Evolutionary conservation across 2,113 vertebrate species (phyloP), one percentile per base, ranked within the genome.

Genomic region (Rattus rattus): DNA sequence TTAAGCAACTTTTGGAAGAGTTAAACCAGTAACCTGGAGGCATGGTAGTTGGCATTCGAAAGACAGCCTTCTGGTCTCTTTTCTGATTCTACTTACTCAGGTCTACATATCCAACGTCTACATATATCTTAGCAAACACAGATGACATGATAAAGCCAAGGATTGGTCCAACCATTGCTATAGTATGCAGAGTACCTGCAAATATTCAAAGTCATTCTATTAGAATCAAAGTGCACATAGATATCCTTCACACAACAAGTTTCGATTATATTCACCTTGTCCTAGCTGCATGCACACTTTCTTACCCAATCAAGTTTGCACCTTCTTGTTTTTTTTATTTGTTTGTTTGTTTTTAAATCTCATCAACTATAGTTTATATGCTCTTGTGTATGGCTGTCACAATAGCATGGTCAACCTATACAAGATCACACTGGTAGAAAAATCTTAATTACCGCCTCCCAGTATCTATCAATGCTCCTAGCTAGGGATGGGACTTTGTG

Each of bases 91-190:
- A 54, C 98, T 98, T 98, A 99, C 99, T 98, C 70, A 98, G 43
- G 95, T 99, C 98, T 81, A 99, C 99, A 97, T 97, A 99, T 97
- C 99, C 99, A 97, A 99, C n/a, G 90, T 99, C 99, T 73, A 99
- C 99, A 0, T 99, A 99, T 0, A 99, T 97, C 97, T 67, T 99
- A 73, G 99, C 99, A 98, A 98, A 99, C 28, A 99, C 95, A 61
- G 99, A 99, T 61, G 99, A 99, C 97, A 99, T 52, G 28, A 99
- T 92, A 96, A 99, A 99, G 11, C 99, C 99, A 91, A 98, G 96
- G 95, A 99, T 98, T 2, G 99, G 99, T 5, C 99, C 99, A 67
- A 99, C 16, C 94, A 99, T 98, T 67, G 98, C 98, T 65, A 99
- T 73, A 28, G 99, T 99, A 97, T 99, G 98, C 92, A 99, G 98